These are phyloP conservation scores for Anhinga rufa DNA, from an alignment of 2,113 vertebrate species.

Conservation along the genomic window DNA sequence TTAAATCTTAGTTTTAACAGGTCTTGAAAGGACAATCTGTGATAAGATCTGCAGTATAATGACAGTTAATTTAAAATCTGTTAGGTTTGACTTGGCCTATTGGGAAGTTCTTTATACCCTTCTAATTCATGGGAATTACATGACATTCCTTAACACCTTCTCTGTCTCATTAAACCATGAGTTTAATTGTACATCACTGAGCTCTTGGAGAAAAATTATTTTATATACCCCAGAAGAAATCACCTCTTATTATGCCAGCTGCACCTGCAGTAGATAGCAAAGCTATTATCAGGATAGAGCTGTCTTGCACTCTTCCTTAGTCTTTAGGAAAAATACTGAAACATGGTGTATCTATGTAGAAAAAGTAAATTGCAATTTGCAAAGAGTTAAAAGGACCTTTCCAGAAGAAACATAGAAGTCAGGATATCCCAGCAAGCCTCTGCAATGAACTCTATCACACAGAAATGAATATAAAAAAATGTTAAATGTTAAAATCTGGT, in stretches of 20 bases:
- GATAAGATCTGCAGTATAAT: not conserved
- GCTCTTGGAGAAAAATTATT: not conserved
- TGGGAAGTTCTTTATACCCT: not conserved
- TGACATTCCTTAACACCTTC: not conserved
- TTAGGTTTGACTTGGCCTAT: not conserved
- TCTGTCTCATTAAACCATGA: not conserved
- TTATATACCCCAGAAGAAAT: not conserved
- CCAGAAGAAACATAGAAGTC: not conserved
- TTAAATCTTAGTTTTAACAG: not conserved
- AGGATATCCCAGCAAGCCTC: not conserved
- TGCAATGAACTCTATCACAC: not conserved
- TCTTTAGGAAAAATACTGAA: not conserved
- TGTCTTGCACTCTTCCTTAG: not conserved
- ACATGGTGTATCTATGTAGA: not conserved
- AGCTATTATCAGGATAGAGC: not conserved
- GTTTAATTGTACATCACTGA: not conserved
- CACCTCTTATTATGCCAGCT: not conserved
- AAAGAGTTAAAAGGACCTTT: not conserved
- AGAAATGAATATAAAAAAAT: not conserved
- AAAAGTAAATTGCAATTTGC: not conserved
- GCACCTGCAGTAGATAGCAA: not conserved
- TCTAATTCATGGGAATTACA: not conserved
- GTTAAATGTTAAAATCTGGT: not conserved
- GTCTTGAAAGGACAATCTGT: not conserved
- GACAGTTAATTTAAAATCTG: not conserved